phyloP scores from a whole-genome alignment of 2,888 invertebrate genomes.

The Drosophila vallismaia region DNA sequence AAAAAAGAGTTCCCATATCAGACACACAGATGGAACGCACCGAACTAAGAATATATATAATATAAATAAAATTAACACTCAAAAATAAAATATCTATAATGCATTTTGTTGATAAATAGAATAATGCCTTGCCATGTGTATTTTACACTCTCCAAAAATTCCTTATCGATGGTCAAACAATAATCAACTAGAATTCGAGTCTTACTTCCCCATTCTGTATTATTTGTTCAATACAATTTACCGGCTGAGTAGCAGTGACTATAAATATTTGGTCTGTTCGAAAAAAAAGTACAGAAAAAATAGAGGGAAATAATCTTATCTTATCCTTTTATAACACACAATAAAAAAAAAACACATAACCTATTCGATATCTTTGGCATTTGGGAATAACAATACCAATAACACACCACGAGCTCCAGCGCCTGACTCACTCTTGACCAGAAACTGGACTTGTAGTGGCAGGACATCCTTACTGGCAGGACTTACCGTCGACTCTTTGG shows the following conservation, averaged over 20 bases:
- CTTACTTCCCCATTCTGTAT: not conserved
- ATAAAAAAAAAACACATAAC: slow-evolving; percentile 50
- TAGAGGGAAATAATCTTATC: slow-evolving; percentile 57
- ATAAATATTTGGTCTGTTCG: not conserved
- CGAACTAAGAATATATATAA: slow-evolving; percentile 5
- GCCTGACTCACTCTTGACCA: not conserved
- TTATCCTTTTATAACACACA: slow-evolving; percentile 57
- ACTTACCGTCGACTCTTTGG: slow-evolving; percentile 82
- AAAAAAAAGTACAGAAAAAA: no score
- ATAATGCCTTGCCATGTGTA: no score
- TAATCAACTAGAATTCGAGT: not conserved
- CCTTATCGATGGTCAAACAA: slow-evolving; percentile 15
- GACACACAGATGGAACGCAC: slow-evolving; percentile 65
- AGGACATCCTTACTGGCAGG: no score
- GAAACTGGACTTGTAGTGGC: no score
- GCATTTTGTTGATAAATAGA: slow-evolving; percentile 67
- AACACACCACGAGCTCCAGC: not conserved
- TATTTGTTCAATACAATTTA: not conserved
- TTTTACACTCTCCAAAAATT: no score
- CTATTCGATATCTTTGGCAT: slow-evolving; percentile 25
- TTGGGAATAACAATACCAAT: slow-evolving; percentile 7
- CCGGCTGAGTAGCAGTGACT: not conserved
- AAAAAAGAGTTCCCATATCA: slow-evolving; percentile 43
- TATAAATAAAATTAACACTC: not conserved
- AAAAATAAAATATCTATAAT: slow-evolving; percentile 36